Base-by-base conservation (phyloP, 2,888 invertebrate species). In the Acronicta aceris region DNA sequence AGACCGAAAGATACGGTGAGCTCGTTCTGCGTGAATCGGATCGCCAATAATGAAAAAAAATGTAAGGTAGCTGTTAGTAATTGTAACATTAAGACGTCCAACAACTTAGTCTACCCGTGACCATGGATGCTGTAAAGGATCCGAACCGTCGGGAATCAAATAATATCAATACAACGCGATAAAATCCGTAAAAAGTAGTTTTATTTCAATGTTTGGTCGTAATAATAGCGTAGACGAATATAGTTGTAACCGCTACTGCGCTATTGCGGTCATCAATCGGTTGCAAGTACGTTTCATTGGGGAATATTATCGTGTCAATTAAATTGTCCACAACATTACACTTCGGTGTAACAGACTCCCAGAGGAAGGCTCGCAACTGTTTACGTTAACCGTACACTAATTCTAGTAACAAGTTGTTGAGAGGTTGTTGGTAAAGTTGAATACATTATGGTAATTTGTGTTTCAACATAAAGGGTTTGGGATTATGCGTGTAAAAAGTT, bases 391-490 rank as follows among this genome's bases (percentile, higher is more conserved):
- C 21, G 56, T 59, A 48, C 36, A 67, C 48, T 55, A 58, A 64
- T 64, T 72, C 49, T 30, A 68, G 76, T 75, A 57, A 65, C 65
- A 78, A 80, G 74, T 81, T 78, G 79, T 80, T 79, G 59, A 79
- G 78, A 65, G 57, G 63, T 67, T 79, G 80, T 79, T 82, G 68
- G 74, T 65, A 74, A 77, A 53, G 21, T 57, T 46, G 65, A 63
- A 57, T 71, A 69, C 72, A 72, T 78, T 77, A 78, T 76, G 75
- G 71, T 76, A 80, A 82, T 81, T 69, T 76, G 58, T 59, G 53
- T 42, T 38, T 27, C 59, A 56, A 60, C 55, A 47, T 69, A 53
- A 17, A 42, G 33, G 42, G 17, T 17, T 51, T 7, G 41, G 5
- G 30, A 27, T 30, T 16, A 40, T 15, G 21, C 4, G 17, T 16